Conservation (phyloP, 1,140 invertebrate species). For the Micrasema longulum region DNA sequence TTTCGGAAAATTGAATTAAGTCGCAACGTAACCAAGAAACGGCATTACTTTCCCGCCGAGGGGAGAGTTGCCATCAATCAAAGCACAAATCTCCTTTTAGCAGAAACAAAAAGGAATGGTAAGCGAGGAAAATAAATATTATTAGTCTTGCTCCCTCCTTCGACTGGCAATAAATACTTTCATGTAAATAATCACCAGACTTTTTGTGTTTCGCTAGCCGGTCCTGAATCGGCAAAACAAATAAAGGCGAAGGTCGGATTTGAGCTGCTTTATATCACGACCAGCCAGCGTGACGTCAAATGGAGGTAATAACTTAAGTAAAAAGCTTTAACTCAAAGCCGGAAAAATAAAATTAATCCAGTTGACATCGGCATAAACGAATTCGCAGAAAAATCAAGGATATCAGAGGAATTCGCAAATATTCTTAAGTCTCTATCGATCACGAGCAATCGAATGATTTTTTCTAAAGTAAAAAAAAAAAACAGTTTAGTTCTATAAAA, state of each 20-base stretch:
- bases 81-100: constrained; percentile 28
- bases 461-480: too few relatives aligned
- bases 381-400: too few relatives aligned
- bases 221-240: constrained; percentile 20
- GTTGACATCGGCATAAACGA: neutral
- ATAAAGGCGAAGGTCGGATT: constrained; percentile 17
- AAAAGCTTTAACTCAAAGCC: constrained; percentile 5
- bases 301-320: neutral
- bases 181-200: constrained; percentile 23
- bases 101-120: constrained; percentile 31
- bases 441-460: too few relatives aligned
- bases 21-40: constrained; percentile 27
- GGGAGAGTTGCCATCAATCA: constrained; percentile 42
- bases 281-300: constrained; percentile 1
- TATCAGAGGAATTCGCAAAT: too few relatives aligned
- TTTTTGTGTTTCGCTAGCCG: constrained; percentile 16
- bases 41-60: constrained; percentile 23
- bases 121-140: constrained; percentile 42
- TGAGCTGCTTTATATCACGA: neutral
- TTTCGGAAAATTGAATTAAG: constrained; percentile 37
- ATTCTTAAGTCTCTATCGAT: too few relatives aligned
- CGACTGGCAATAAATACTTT: constrained; percentile 39
- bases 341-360: neutral
- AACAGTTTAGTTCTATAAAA: too few relatives aligned
- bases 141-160: constrained; percentile 21